Evolutionary conservation across 2,113 vertebrate genomes (phyloP).

Genomic region (Columbina picui): DNA sequence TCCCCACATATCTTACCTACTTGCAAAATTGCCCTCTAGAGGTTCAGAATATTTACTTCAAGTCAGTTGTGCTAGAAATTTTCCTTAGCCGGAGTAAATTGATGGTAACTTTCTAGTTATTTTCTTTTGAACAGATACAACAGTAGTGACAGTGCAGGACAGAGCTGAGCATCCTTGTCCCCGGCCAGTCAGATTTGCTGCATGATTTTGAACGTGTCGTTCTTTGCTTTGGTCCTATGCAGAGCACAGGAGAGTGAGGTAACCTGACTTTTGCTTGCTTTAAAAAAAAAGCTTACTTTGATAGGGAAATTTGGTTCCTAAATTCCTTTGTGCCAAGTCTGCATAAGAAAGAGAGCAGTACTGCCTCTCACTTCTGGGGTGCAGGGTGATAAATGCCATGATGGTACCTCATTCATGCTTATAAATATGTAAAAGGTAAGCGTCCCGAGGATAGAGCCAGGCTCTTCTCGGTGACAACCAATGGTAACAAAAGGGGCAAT

Average conservation of each 20-base stretch:
- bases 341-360: not conserved
- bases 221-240: not conserved
- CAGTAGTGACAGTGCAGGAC: not conserved
- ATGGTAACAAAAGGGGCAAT: no score
- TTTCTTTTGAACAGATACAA: not conserved
- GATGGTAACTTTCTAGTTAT: not conserved
- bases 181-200: not conserved
- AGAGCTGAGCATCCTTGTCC: not conserved
- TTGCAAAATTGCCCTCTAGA: not conserved
- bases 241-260: not conserved
- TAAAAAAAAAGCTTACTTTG: not conserved
- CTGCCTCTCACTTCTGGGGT: not conserved
- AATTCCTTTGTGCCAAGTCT: not conserved
- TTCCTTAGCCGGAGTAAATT: not conserved
- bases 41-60: not conserved
- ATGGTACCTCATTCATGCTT: no score
- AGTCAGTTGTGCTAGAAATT: not conserved
- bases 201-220: fast-evolving
- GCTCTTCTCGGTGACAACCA: no score
- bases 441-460: no score
- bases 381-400: not conserved
- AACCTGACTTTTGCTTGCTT: not conserved
- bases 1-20: not conserved
- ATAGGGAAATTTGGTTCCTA: not conserved
- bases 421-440: no score